Conservation (phyloP, 1,140 invertebrate genomes). For the Philotrypesis tridentata region DNA sequence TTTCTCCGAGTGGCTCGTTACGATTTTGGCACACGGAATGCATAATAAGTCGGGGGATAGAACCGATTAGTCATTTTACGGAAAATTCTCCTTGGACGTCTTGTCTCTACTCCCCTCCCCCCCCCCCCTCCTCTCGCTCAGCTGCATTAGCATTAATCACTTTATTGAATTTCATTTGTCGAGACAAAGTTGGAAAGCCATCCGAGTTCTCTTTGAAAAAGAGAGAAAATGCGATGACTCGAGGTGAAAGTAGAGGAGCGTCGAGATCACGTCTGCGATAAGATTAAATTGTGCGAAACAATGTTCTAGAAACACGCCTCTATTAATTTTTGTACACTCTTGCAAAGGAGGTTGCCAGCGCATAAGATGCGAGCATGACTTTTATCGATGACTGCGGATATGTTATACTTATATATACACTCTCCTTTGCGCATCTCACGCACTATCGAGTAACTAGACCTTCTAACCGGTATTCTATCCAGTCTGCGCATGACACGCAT, state of each 20-base stretch:
- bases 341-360: too few relatives aligned
- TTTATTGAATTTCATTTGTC: background rate
- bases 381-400: background rate
- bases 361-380: background rate
- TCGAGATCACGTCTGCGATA: background rate
- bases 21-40: conserved; percentile 9
- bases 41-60: background rate
- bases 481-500: background rate
- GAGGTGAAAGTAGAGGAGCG: background rate
- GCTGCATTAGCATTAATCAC: background rate
- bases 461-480: background rate
- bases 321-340: background rate
- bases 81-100: background rate
- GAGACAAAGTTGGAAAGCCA: background rate
- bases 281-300: background rate
- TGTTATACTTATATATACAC: background rate
- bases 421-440: conserved; percentile 8
- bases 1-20: conserved; percentile 12
- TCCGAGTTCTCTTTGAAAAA: background rate
- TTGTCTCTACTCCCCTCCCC: too few relatives aligned
- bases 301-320: background rate
- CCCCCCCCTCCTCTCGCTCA: too few relatives aligned
- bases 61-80: conserved; percentile 14
- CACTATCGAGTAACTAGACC: background rate
- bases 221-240: too few relatives aligned